Percentiles rank a stretch among this genome's conserved stretches.
These are phyloP conservation scores for Scomber japonicus DNA, from an alignment of 2,113 vertebrate genomes.

Conservation along the genomic window DNA sequence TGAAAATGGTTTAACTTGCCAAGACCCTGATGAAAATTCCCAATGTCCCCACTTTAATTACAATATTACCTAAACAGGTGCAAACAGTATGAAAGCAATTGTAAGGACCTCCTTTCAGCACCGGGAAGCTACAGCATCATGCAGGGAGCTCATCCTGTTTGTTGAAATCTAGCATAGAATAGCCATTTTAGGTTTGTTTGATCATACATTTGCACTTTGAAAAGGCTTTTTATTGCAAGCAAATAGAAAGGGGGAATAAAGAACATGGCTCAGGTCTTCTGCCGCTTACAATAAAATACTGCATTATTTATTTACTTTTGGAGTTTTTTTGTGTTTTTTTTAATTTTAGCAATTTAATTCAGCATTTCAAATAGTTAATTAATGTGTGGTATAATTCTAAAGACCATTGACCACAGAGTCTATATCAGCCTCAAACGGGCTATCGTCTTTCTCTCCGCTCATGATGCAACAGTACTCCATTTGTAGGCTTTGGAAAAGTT, in stretches of 20 bases:
- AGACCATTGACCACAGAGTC: slow-evolving; percentile 10
- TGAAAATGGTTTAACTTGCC: slow-evolving; percentile 65
- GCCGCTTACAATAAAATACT: neutral
- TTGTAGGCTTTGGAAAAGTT: slow-evolving; percentile 37
- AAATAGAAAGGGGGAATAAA: neutral
- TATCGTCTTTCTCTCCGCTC: slow-evolving; percentile 5
- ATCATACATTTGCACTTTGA: slow-evolving; percentile 14
- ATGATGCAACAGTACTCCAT: slow-evolving; percentile 10
- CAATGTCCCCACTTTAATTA: slow-evolving; percentile 71
- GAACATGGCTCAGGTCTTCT: neutral
- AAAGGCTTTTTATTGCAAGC: neutral
- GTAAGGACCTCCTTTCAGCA: slow-evolving; percentile 34
- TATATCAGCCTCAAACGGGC: slow-evolving; percentile 4
- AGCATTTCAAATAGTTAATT: slow-evolving; percentile 25
- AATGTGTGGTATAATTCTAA: slow-evolving; percentile 27
- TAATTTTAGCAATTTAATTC: slow-evolving; percentile 17
- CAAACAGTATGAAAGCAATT: slow-evolving; percentile 50
- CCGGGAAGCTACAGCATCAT: slow-evolving; percentile 17
- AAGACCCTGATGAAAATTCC: slow-evolving; percentile 68
- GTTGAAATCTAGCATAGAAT: slow-evolving; percentile 3
- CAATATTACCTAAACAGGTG: slow-evolving; percentile 74
- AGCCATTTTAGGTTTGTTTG: slow-evolving; percentile 31
- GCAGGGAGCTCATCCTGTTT: slow-evolving; percentile 35
- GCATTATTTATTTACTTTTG: too few species aligned
- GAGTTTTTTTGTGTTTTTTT: neutral